phyloP scores from a whole-genome alignment of 1,140 invertebrate species.

The Hypsibius dujardini region DNA sequence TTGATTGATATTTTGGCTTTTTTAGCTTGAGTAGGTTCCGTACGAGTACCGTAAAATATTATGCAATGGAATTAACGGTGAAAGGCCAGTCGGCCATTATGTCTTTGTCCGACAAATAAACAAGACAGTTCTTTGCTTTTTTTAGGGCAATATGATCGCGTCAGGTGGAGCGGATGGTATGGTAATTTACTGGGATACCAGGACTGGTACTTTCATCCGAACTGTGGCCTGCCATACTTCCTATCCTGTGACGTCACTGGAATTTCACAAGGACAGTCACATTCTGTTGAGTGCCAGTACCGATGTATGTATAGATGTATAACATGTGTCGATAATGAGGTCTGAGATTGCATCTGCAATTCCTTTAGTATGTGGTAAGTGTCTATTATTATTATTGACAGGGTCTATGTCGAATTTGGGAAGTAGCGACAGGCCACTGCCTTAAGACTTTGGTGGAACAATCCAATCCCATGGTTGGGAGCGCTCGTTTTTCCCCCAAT shows the following conservation, averaged over 20 bases:
- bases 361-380: too few species aligned
- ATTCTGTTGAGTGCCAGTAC: too few species aligned
- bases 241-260: too few species aligned
- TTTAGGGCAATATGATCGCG: background rate
- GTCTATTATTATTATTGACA: too few species aligned
- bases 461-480: constrained; percentile 93
- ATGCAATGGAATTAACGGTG: too few species aligned
- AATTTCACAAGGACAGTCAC: too few species aligned
- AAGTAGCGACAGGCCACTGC: constrained; percentile 95
- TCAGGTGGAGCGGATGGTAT: background rate
- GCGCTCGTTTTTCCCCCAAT: constrained; percentile 99
- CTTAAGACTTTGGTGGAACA: constrained; percentile 90
- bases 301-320: background rate
- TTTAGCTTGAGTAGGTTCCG: background rate
- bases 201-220: background rate
- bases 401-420: constrained; percentile 71
- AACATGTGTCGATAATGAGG: background rate
- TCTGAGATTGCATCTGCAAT: background rate
- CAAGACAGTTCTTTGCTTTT: background rate
- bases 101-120: background rate
- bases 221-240: too few species aligned
- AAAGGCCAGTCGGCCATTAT: too few species aligned
- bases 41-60: background rate
- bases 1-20: background rate
- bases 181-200: constrained; percentile 4